Conservation (phyloP, 2,888 invertebrate species). For the Harmothoe impar region DNA sequence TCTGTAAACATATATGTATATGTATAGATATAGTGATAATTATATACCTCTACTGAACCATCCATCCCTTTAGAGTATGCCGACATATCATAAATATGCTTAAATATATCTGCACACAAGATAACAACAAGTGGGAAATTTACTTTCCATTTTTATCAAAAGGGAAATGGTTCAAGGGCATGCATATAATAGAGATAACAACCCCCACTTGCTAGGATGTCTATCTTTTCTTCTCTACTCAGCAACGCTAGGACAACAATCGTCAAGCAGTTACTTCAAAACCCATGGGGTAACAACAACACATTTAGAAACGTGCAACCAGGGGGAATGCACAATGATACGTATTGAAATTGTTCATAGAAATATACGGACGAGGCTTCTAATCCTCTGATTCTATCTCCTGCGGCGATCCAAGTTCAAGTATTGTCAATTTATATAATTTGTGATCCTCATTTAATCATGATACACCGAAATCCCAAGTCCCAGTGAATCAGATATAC, state of each 20-base stretch:
- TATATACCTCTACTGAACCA: too few species aligned
- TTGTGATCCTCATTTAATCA: background rate
- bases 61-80: too few species aligned
- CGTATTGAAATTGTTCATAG: background rate
- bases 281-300: background rate
- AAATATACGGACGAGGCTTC: conserved; percentile 32
- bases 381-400: background rate
- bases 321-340: conserved; percentile 22
- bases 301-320: background rate
- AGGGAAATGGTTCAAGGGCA: too few species aligned
- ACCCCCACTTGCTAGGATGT: background rate
- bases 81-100: too few species aligned
- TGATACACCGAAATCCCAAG: background rate
- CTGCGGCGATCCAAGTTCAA: conserved; percentile 54
- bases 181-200: background rate
- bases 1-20: background rate
- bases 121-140: too few species aligned
- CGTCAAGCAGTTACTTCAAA: background rate
- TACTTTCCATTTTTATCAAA: too few species aligned
- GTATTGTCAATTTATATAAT: conserved; percentile 9
- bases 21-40: too few species aligned
- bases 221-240: background rate
- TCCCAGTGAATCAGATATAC: background rate
- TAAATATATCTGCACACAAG: too few species aligned
- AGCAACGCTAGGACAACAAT: conserved; percentile 5